Evolutionary conservation across 2,888 invertebrate species (phyloP).

Genomic region (Osmoderma eremita): DNA sequence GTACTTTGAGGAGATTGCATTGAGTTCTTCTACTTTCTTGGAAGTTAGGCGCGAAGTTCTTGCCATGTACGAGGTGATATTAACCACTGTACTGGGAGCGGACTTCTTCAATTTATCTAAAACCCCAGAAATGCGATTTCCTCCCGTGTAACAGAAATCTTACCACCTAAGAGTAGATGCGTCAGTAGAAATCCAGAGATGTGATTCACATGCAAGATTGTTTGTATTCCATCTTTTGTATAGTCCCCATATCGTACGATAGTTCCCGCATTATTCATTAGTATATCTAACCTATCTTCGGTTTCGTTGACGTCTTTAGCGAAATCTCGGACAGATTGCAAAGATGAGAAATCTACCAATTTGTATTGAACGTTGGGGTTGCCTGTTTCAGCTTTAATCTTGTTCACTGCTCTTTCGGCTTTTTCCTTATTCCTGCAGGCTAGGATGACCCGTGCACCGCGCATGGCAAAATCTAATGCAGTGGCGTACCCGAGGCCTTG

Average conservation of each 20-base stretch:
- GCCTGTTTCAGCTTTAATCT: constrained; percentile 55
- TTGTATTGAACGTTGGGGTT: constrained; percentile 59
- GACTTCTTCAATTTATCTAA: constrained; percentile 63
- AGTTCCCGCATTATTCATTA: constrained; percentile 74
- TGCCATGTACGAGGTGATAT: constrained; percentile 52
- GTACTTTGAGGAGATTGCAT: constrained; percentile 10
- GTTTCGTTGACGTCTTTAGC: constrained; percentile 67
- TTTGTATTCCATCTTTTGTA: constrained; percentile 72
- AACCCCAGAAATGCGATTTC: neutral
- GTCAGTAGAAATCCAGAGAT: constrained; percentile 74
- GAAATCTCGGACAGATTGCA: constrained; percentile 70
- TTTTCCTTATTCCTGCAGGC: constrained; percentile 63
- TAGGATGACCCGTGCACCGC: constrained; percentile 67
- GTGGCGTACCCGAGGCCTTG: constrained; percentile 62
- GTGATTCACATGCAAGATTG: constrained; percentile 73
- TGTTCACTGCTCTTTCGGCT: constrained; percentile 42
- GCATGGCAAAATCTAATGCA: constrained; percentile 60
- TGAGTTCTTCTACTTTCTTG: constrained; percentile 44
- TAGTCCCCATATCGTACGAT: constrained; percentile 62
- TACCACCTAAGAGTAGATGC: constrained; percentile 68
- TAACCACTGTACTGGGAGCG: constrained; percentile 53
- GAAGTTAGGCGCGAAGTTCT: constrained; percentile 50
- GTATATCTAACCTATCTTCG: constrained; percentile 69
- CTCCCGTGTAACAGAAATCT: neutral
- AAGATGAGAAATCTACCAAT: constrained; percentile 66